Evolutionary conservation across 2,113 vertebrate species (phyloP), one percentile per base, ranked within the genome.

Genomic region (Paraplagusia blochii): DNA sequence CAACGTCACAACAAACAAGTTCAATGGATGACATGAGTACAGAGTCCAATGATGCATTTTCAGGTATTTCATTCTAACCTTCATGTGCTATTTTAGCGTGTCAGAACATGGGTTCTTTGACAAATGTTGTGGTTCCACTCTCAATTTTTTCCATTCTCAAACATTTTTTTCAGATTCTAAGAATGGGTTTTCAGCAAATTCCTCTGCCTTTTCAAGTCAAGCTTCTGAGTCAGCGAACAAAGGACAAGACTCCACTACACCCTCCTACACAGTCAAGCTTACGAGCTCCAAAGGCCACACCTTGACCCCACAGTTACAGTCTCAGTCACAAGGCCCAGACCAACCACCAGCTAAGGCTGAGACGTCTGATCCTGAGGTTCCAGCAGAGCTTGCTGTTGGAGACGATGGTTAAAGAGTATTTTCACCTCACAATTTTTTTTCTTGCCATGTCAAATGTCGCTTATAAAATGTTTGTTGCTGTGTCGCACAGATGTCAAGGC

Each of bases 341-440:
- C 62, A 0, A 22, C 34, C 61, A 39, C 10, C 58, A 1, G 64
- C 3, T 66, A 67, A 81, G 16, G 45, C 50, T 2, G 77, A 72
- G 48, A 72, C 85, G 33, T 69, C 61, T 12, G 77, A 84, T 70
- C 70, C 40, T 57, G 81, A 86, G 12, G 46, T 47, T 43, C 84
- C 81, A 1, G 74, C 88, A 38, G 83, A 88, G 67, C 87, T 92
- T 48, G 90, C 92, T 40, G 79, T 90, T 16, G 84, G 88, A 11
- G 82, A 81, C 72, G 86, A 90, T 66, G 87, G 90, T 90, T 8
- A 48, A 22, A 35, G 8, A 13, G 4, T 13, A 1, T 36, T 18
- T 2, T n/a, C 40, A 39, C 9, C 36, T 10, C 22, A 0, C 8
- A 38, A 6, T 9, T 11, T 19, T 39, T n/a, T 44, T 35, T 48